phyloP scores from a whole-genome alignment of 2,888 invertebrate genomes.

The Pseudoips prasinana region DNA sequence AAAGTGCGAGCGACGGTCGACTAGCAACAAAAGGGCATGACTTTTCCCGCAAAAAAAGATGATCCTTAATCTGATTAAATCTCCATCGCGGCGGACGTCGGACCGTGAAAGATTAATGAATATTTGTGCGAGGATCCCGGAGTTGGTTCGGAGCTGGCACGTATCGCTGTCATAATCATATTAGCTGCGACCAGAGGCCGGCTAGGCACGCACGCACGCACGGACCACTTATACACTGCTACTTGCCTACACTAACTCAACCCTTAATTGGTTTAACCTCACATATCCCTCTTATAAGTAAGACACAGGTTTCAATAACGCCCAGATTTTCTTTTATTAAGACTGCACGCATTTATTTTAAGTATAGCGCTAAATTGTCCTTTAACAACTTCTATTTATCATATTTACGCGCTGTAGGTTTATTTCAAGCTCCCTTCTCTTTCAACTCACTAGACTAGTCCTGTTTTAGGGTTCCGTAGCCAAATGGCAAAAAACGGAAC shows the following conservation, averaged over 20 bases:
- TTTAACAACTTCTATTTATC: no score
- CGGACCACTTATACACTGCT: slow-evolving; percentile 37
- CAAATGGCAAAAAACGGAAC: no score
- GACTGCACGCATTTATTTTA: no score
- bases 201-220: slow-evolving; percentile 68
- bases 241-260: slow-evolving; percentile 32
- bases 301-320: no score
- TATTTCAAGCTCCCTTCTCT: not conserved
- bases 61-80: slow-evolving; percentile 83
- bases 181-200: slow-evolving; percentile 73
- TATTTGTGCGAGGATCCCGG: slow-evolving; percentile 81
- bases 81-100: slow-evolving; percentile 81
- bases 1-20: slow-evolving; percentile 76
- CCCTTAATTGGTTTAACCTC: slow-evolving; percentile 9
- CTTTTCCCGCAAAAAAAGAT: slow-evolving; percentile 79
- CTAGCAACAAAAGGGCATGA: slow-evolving; percentile 79
- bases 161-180: slow-evolving; percentile 81
- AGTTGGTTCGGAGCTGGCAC: slow-evolving; percentile 67
- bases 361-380: no score
- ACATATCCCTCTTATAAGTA: no score
- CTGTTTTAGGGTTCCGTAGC: no score
- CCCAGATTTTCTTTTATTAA: no score
- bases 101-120: slow-evolving; percentile 82
- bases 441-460: no score
- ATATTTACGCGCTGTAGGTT: no score